These are phyloP conservation scores for Myodes glareolus DNA, from an alignment of 2,113 vertebrate species.

Conservation along the genomic window DNA sequence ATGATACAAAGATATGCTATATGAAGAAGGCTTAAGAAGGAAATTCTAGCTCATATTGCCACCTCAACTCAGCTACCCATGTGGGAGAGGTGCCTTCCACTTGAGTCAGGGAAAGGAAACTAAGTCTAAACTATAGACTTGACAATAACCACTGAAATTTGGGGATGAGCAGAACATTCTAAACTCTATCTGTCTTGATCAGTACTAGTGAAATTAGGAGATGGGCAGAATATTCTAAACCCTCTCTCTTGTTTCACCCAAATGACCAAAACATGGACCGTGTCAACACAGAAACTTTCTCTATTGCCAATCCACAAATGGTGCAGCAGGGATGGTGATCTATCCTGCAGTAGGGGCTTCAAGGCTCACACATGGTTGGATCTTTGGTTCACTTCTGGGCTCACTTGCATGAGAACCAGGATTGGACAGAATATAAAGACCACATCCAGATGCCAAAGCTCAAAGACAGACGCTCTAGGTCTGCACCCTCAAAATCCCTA, in stretches of 20 bases:
- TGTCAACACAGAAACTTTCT: background rate
- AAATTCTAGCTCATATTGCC: background rate
- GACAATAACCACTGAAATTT: background rate
- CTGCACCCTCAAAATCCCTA: background rate
- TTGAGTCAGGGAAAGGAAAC: background rate
- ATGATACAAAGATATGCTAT: background rate
- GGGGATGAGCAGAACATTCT: background rate
- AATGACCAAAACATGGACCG: too few relatives aligned
- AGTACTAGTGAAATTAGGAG: too few relatives aligned
- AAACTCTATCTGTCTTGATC: too few relatives aligned
- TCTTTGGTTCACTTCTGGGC: background rate
- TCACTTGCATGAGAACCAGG: background rate
- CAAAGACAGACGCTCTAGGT: background rate
- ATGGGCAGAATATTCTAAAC: too few relatives aligned
- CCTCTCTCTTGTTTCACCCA: accelerated
- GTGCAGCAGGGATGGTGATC: accelerated
- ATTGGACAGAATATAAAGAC: background rate
- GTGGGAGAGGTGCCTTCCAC: background rate
- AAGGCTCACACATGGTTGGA: background rate
- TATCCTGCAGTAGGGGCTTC: background rate
- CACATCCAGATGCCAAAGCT: background rate
- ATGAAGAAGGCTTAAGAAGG: background rate
- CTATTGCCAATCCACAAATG: background rate
- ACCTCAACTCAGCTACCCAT: background rate
- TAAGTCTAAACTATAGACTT: background rate